Evolutionary conservation across 2,888 invertebrate species (phyloP).

Genomic region (Athrips mouffetella): DNA sequence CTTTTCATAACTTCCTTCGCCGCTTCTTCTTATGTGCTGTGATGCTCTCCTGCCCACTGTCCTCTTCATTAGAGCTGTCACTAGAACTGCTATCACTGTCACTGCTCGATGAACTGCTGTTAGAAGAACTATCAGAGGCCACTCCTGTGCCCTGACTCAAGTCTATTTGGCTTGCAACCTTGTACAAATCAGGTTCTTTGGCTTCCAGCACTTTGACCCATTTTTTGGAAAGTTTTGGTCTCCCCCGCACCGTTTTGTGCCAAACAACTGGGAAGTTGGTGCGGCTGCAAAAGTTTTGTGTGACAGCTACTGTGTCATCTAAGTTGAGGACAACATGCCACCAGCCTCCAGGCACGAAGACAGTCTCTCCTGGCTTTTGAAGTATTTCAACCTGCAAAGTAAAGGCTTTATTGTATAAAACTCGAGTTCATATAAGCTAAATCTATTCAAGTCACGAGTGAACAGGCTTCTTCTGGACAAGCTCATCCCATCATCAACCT

Average conservation of each 20-base stretch:
- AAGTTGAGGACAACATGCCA: conserved; percentile 99
- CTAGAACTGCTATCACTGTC: conserved; percentile 78
- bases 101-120: conserved; percentile 87
- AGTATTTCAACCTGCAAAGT: conserved; percentile 92
- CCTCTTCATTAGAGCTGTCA: conserved; percentile 80
- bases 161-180: conserved; percentile 90
- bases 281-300: conserved; percentile 97
- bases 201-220: conserved; percentile 86
- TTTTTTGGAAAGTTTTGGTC: conserved; percentile 96
- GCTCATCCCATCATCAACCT: too few species aligned
- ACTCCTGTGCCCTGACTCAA: conserved; percentile 91
- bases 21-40: conserved; percentile 90
- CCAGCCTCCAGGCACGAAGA: conserved; percentile 99
- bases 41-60: conserved; percentile 93
- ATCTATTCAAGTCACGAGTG: too few species aligned
- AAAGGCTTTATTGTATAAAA: too few species aligned
- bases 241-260: conserved; percentile 97
- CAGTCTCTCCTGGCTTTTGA: conserved; percentile 97
- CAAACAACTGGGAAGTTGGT: conserved; percentile 98
- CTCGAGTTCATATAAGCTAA: conserved; percentile 5
- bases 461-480: too few species aligned
- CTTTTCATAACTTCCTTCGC: conserved; percentile 74
- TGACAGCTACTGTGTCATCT: conserved; percentile 97
- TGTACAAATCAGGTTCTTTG: conserved; percentile 87
- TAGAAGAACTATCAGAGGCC: conserved; percentile 96